Evolutionary conservation across 2,113 vertebrate species (phyloP).

Genomic region (Agapornis roseicollis): DNA sequence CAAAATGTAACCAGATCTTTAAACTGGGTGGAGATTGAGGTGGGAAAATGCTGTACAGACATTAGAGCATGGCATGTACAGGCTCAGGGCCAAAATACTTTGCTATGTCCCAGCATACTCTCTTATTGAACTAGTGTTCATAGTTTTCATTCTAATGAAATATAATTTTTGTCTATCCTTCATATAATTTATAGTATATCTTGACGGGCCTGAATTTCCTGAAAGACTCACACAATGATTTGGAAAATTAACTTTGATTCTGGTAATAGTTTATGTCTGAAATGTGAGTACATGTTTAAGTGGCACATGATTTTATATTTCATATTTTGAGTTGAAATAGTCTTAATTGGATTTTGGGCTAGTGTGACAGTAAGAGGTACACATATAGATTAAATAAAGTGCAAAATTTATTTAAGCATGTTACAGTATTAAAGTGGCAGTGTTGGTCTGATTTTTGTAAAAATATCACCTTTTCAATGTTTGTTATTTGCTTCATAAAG

Average conservation of each 20-base stretch:
- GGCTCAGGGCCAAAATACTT: background rate
- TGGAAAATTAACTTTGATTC: background rate
- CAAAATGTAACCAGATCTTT: conserved; percentile 55
- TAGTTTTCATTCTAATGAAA: background rate
- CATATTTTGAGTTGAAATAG: background rate
- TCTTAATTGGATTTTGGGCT: background rate
- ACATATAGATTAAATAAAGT: background rate
- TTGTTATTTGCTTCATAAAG: background rate
- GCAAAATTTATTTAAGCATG: background rate
- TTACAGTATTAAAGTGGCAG: background rate
- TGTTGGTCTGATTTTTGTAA: background rate
- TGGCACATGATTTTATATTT: background rate
- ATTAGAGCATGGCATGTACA: conserved; percentile 5
- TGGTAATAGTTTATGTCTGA: background rate
- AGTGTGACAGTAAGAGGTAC: background rate
- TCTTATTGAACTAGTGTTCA: background rate
- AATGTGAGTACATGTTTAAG: background rate
- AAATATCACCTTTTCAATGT: background rate
- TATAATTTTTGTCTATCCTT: background rate
- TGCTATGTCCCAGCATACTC: background rate
- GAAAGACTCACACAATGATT: background rate
- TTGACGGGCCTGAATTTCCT: background rate
- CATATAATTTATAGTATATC: background rate
- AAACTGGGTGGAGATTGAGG: background rate
- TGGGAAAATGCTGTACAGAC: background rate